phyloP scores from a whole-genome alignment of 2,888 invertebrate genomes.

The Cremastinae sp. region DNA sequence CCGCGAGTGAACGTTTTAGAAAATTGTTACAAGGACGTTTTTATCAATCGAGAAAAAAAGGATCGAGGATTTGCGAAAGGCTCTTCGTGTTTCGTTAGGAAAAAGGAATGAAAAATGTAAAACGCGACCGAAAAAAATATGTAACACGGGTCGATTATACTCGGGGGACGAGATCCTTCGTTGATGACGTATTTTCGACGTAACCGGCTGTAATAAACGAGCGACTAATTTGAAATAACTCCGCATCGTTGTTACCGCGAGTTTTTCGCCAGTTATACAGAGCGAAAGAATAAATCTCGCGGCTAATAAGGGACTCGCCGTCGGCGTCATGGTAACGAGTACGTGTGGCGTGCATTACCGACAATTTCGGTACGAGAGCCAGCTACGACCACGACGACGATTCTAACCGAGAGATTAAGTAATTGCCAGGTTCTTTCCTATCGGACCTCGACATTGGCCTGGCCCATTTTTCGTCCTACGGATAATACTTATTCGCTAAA shows the following conservation, averaged over 20 bases:
- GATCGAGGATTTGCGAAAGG: conserved; percentile 25
- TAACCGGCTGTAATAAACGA: conserved; percentile 25
- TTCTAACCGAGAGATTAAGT: conserved; percentile 71
- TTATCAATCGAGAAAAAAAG: background rate
- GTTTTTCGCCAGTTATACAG: background rate
- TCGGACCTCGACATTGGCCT: conserved; percentile 62
- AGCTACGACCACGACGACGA: conserved; percentile 63
- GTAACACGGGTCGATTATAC: conserved; percentile 8
- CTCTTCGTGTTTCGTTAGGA: conserved; percentile 20
- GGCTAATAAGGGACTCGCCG: conserved; percentile 52
- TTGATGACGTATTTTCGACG: conserved; percentile 23
- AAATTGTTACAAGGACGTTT: conserved; percentile 17
- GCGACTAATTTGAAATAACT: conserved; percentile 48
- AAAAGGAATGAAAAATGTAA: background rate
- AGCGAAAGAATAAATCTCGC: conserved; percentile 51
- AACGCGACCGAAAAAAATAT: background rate
- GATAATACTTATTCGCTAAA: conserved; percentile 48
- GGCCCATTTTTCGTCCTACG: conserved; percentile 37
- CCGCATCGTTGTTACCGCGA: conserved; percentile 7
- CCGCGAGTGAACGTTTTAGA: conserved; percentile 9
- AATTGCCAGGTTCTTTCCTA: conserved; percentile 69
- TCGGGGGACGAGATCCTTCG: conserved; percentile 7
- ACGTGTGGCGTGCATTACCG: conserved; percentile 68
- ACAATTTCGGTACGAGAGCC: conserved; percentile 65
- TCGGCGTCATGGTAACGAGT: conserved; percentile 57